A percentile compares a stretch with the other conserved stretches of the same genome.
Evolutionary conservation across 2,888 invertebrate species (phyloP).

Genomic region (Fabriciana adippe): DNA sequence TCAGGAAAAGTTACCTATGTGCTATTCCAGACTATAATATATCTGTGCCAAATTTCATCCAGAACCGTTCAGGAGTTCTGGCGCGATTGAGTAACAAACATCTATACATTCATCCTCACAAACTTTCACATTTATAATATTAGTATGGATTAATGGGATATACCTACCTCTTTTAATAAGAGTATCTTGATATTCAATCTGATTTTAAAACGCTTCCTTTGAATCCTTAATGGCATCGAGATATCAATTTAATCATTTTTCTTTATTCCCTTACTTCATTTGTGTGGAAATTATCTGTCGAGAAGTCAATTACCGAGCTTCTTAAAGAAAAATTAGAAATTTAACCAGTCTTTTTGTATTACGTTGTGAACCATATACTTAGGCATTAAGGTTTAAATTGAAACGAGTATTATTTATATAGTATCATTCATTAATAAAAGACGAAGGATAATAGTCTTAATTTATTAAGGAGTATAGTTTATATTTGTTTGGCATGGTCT

Average conservation of each 20-base stretch:
- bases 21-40: too few species aligned
- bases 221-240: slow-evolving; percentile 22
- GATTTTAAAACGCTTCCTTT: slow-evolving; percentile 19
- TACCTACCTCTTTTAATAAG: background rate
- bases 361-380: slow-evolving; percentile 4
- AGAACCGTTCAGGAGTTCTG: too few species aligned
- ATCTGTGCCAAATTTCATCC: too few species aligned
- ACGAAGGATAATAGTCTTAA: slow-evolving; percentile 15
- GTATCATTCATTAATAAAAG: background rate
- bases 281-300: slow-evolving; percentile 30
- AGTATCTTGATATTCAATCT: slow-evolving; percentile 19
- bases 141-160: too few species aligned
- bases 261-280: slow-evolving; percentile 24
- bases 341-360: background rate
- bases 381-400: slow-evolving; percentile 3
- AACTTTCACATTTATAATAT: too few species aligned
- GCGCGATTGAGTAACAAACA: too few species aligned
- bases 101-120: too few species aligned
- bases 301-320: slow-evolving; percentile 30
- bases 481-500: background rate
- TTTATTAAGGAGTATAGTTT: background rate
- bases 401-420: background rate
- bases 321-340: slow-evolving; percentile 34
- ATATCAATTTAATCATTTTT: slow-evolving; percentile 30
- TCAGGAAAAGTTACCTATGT: too few species aligned